These are phyloP conservation scores for Characodon lateralis DNA, from an alignment of 2,797 vertebrate species.

Conservation along the genomic window DNA sequence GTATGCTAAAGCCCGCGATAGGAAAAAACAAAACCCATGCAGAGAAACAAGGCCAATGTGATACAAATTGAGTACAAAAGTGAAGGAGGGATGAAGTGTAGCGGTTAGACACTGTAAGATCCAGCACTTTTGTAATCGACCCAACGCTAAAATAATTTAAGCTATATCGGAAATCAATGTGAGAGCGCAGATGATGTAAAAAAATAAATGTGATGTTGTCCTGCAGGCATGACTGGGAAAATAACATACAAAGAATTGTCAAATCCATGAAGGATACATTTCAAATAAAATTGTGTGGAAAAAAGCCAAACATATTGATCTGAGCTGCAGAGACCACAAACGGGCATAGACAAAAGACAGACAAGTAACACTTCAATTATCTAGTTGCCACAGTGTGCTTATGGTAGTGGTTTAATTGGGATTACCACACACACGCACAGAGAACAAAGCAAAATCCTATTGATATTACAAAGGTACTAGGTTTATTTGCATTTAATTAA, in stretches of 20 bases:
- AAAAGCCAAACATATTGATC: slow-evolving; percentile 56
- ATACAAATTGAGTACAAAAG: slow-evolving; percentile 5
- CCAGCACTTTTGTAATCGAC: slow-evolving; percentile 61
- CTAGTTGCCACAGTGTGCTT: slow-evolving; percentile 13
- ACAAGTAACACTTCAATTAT: slow-evolving; percentile 36
- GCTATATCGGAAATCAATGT: slow-evolving; percentile 69
- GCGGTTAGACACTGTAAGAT: slow-evolving; percentile 41
- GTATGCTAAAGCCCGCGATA: slow-evolving; percentile 4
- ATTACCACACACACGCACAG: background rate
- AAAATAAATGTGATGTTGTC: slow-evolving; percentile 48
- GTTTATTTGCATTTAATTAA: slow-evolving; percentile 59
- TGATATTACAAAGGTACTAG: slow-evolving; percentile 37
- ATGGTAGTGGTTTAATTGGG: slow-evolving; percentile 18
- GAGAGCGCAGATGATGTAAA: slow-evolving; percentile 39
- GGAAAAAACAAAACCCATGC: slow-evolving; percentile 21
- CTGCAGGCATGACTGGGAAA: slow-evolving; percentile 46
- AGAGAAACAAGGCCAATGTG: slow-evolving; percentile 9
- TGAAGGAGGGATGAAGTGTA: slow-evolving; percentile 6
- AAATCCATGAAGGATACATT: slow-evolving; percentile 45
- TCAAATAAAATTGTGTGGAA: slow-evolving; percentile 14
- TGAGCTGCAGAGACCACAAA: slow-evolving; percentile 15
- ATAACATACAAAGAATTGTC: slow-evolving; percentile 32
- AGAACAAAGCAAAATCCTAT: slow-evolving; percentile 25
- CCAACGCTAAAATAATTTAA: slow-evolving; percentile 65
- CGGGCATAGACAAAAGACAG: slow-evolving; percentile 15